Conservation (phyloP, 2,888 invertebrate species). For the Andrena flavipes region DNA sequence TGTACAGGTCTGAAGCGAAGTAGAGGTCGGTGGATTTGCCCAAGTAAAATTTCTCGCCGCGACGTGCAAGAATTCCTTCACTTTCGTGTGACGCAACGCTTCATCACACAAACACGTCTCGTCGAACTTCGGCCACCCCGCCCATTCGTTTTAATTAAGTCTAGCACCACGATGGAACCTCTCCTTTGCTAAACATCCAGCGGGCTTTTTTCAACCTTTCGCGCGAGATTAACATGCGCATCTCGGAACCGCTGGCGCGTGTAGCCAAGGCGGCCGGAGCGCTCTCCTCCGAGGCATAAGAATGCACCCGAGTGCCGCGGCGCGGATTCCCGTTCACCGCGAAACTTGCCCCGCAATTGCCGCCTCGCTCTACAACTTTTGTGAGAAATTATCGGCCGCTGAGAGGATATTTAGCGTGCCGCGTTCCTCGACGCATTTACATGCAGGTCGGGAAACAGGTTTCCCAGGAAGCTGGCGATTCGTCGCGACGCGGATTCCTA, state of each 20-base stretch:
- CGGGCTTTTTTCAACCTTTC: not conserved
- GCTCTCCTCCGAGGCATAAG: not conserved
- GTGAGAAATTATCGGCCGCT: conserved; percentile 12
- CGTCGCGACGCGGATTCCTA: conserved; percentile 6
- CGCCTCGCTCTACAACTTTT: conserved; percentile 1
- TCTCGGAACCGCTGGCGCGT: not conserved
- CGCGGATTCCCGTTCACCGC: too few species aligned
- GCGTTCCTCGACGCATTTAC: too few species aligned
- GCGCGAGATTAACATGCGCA: not conserved
- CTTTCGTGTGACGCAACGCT: not conserved
- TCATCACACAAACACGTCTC: not conserved
- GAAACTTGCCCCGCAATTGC: not conserved
- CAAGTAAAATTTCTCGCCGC: not conserved
- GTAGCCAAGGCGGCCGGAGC: not conserved
- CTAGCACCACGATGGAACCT: not conserved
- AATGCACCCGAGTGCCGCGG: too few species aligned
- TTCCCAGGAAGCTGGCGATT: conserved; percentile 14
- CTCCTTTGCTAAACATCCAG: not conserved
- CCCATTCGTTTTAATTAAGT: not conserved
- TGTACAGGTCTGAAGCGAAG: too few species aligned
- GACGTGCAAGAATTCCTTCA: not conserved
- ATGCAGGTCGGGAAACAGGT: conserved; percentile 26
- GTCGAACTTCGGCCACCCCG: not conserved
- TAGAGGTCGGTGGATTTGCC: not conserved
- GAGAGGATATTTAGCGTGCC: too few species aligned